A percentile compares a stretch with the other conserved stretches of the same genome.
Conservation (phyloP, 2,888 invertebrate species). For the Dynastes tityus region DNA sequence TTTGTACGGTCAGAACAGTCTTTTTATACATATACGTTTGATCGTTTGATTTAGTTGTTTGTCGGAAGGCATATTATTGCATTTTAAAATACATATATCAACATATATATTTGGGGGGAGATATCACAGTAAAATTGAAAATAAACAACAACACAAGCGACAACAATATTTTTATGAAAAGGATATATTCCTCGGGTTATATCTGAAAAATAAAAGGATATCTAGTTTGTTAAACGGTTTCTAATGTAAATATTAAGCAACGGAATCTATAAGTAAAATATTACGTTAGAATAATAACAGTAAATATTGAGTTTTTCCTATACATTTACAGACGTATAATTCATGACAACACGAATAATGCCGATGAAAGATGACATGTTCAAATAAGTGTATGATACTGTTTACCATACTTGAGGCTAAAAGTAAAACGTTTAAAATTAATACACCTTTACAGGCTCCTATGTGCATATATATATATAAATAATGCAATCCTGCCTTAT, state of each 20-base stretch:
- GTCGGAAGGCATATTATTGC: too few species aligned
- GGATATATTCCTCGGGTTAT: slow-evolving; percentile 48
- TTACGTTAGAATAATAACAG: neutral
- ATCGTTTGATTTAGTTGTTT: neutral
- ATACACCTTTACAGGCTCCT: neutral
- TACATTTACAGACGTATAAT: neutral
- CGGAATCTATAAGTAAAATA: slow-evolving; percentile 5
- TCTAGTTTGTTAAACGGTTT: slow-evolving; percentile 22
- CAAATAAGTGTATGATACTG: neutral
- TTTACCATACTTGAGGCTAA: slow-evolving; percentile 7
- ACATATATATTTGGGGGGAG: neutral
- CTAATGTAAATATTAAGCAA: slow-evolving; percentile 15
- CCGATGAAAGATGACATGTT: neutral
- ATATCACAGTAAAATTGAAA: slow-evolving; percentile 8
- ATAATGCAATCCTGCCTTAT: too few species aligned
- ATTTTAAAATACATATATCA: too few species aligned
- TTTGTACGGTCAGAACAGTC: neutral
- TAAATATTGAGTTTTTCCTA: slow-evolving; percentile 41
- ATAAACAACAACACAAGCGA: slow-evolving; percentile 23
- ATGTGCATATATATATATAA: too few species aligned
- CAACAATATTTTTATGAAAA: slow-evolving; percentile 27
- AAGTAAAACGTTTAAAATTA: slow-evolving; percentile 1
- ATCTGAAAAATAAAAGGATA: slow-evolving; percentile 46
- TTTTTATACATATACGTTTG: neutral
- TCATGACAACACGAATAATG: neutral